Evolutionary conservation across 1,140 invertebrate species (phyloP), one percentile per base, ranked within the genome.

Genomic region (Monomorium pharaonis): DNA sequence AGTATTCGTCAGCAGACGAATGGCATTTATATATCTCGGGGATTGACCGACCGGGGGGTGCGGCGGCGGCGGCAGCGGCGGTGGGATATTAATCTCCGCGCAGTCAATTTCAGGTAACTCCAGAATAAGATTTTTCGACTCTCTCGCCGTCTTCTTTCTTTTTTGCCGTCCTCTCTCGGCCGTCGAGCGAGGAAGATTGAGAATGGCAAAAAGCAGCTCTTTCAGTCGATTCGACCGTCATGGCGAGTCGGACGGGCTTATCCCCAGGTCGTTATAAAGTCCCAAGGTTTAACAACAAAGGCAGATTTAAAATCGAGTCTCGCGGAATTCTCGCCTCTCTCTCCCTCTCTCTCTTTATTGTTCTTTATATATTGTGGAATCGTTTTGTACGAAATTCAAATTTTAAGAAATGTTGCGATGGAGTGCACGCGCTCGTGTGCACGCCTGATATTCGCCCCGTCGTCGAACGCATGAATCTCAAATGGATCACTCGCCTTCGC

Each of bases 401-500:
- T n/a, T n/a, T n/a, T n/a, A n/a, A n/a, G n/a, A n/a, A n/a, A n/a
- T n/a, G n/a, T n/a, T n/a, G n/a, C n/a, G n/a, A n/a, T n/a, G n/a
- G n/a, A n/a, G n/a, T n/a, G n/a, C n/a, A n/a, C n/a, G n/a, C n/a
- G n/a, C n/a, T n/a, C n/a, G n/a, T n/a, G n/a, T n/a, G n/a, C 44
- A 58, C 9, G 75, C 33, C 16, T 42, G 85, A 69, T 33, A 86
- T 60, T 85, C 91, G 91, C 65, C 91, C 87, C 89, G 92, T 93
- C 92, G 56, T 37, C 86, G 86, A 67, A 84, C 51, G 42, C 83
- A 86, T n/a, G 87, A 92, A 90, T 88, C 89, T 86, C 87, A 91
- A 92, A 93, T 92, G 91, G 89, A 90, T 91, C 88, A 87, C 85
- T 80, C 86, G 87, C 80, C 86, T 76, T 86, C 65, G 54, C 27